Evolutionary conservation across 2,797 vertebrate species (phyloP).

Genomic region (Urosaurus nigricauda): DNA sequence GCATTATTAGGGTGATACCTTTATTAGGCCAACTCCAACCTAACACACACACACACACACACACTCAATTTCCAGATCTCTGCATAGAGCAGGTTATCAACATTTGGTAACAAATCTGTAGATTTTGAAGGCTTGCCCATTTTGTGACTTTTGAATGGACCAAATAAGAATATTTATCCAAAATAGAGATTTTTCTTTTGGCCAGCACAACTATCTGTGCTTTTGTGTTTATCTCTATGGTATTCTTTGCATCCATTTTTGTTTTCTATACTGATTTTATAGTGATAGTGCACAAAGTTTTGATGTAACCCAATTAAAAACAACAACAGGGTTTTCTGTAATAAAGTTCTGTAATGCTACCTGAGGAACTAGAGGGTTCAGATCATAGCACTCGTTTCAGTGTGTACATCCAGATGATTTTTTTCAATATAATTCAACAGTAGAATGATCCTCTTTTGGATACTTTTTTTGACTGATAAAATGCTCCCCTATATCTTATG

Average conservation of each 20-base stretch:
- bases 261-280: constrained; percentile 9
- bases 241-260: constrained; percentile 6
- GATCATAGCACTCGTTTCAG: constrained; percentile 21
- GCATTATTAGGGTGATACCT: too few relatives aligned
- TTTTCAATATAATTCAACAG: background rate
- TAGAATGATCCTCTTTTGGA: constrained; percentile 1
- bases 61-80: background rate
- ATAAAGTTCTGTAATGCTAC: background rate
- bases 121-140: background rate
- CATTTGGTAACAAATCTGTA: background rate
- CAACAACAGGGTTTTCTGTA: constrained; percentile 33
- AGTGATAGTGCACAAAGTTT: background rate
- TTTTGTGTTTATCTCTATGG: background rate
- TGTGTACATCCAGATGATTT: constrained; percentile 31
- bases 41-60: background rate
- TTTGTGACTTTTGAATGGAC: background rate
- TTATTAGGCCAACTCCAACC: background rate
- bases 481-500: fast-evolving
- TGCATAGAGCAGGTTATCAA: background rate
- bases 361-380: background rate
- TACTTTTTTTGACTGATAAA: constrained; percentile 22
- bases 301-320: constrained; percentile 13
- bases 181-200: background rate
- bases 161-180: background rate
- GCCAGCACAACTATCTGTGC: background rate